Base-by-base conservation (phyloP, 2,797 vertebrate genomes). In the Naso thynnoides region DNA sequence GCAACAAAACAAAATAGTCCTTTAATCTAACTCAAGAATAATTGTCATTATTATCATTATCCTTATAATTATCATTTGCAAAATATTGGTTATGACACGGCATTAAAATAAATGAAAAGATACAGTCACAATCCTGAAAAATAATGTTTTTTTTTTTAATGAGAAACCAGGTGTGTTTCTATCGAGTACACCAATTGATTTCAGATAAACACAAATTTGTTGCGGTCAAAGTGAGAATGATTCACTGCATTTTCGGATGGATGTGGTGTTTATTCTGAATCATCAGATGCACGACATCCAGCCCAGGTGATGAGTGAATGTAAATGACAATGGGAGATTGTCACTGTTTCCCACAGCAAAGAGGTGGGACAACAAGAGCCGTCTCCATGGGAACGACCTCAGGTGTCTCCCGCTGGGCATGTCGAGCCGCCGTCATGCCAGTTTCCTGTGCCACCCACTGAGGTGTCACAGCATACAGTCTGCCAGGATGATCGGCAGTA, bases 361-460 rank as follows among this genome's bases (percentile, higher is more conserved):
- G 67, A 84, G 79, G 67, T 55, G 86, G 71, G 55, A 82, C 70
- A 71, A 81, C 62, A 57, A 66, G 61, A 50, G 67, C 8, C 1
- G 68, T 90, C 83, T 89, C 88, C 78, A 85, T 74, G 83, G 87
- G 7, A 62, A 91, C 87, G 6, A 89, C 83, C 85, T 76, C 84
- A 74, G 85, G 85, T 90, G 87, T 89, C 82, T 87, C 89, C 89
- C 84, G 59, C 47, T 53, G 81, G 89, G 84, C 87, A 84, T 86
- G 88, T 85, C 71, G 70, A 85, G 72, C 59, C 52, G 59, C 71
- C 69, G 21, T 60, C 78, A 70, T 78, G 86, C 85, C 88, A 76
- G 89, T 59, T 93, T 93, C 91, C 90, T 89, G 82, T 83, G 80
- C 88, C 86, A 88, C 83, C 86, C 84, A 80, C 79, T 7, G 84